Base-by-base conservation (phyloP, 1,140 invertebrate genomes). In the Orius insidiosus region DNA sequence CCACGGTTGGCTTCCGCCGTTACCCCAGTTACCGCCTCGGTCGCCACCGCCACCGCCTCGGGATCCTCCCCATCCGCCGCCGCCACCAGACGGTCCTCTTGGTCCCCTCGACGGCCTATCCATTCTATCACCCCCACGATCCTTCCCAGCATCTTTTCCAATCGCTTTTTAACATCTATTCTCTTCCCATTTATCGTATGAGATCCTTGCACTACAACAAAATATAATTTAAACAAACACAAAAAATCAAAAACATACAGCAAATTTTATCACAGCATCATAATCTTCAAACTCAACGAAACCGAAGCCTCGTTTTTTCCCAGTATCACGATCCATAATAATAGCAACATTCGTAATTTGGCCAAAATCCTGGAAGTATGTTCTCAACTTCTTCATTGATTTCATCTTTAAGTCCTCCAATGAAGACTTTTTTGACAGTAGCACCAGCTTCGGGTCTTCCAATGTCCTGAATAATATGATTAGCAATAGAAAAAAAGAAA, bases 271-370 rank as follows among this genome's bases (percentile, higher is more conserved):
- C 48, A 96, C 90, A 10, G 88, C 80, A 67, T 95, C 90, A 63
- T 93, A 94, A 60, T 95, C 90, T 62, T 94, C 86, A 60, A 92
- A 96, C 62, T 92, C 87, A 13, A 96, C 81, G 62, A 95, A 95
- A 7, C 83, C 89, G 64, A 95, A 95, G 9, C 89, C 89, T 40
- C 88, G 68, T 50, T 88, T 89, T 59, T 90, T 90, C 13, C 85
- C 84, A 4, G 85, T 89, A 46, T 82, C 82, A 56, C 86, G 87
- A 54, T 94, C 87, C 1, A 78, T 85, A n/a, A 95, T 86, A 53
- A 95, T 78, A 54, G 83, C 85, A n/a, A 87, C 78, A 34, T 80
- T 81, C 9, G 78, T 67, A 49, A 92, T 83, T 33, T 70, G 76
- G 1, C 93, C 93, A 63, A 77, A 97, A 45, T 74, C 69, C 44